Percentiles rank a stretch among this genome's conserved stretches.
phyloP scores from a whole-genome alignment of 1,140 invertebrate species.

The Cyclina sinensis region DNA sequence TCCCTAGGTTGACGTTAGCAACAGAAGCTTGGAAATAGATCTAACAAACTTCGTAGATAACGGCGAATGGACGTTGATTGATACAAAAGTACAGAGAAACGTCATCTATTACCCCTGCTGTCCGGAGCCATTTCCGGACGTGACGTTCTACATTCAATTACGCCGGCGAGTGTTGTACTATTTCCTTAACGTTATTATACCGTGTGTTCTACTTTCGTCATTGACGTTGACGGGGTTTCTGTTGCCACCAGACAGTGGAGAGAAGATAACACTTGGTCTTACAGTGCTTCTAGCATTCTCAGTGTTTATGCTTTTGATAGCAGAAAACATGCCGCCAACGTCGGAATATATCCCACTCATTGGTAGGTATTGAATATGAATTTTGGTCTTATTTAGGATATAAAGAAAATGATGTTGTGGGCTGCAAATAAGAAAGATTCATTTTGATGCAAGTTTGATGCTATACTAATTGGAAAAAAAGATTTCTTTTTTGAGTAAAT shows the following conservation, averaged over 20 bases:
- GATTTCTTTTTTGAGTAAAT: too few species aligned
- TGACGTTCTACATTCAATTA: slow-evolving; percentile 87
- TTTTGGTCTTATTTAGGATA: too few species aligned
- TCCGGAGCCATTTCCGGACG: slow-evolving; percentile 88
- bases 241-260: slow-evolving; percentile 84
- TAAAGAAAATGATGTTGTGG: too few species aligned
- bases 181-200: slow-evolving; percentile 85
- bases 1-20: slow-evolving; percentile 85
- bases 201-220: slow-evolving; percentile 84
- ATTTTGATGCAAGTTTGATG: too few species aligned
- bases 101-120: slow-evolving; percentile 84
- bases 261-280: slow-evolving; percentile 85
- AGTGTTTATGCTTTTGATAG: slow-evolving; percentile 89
- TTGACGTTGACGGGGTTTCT: slow-evolving; percentile 82
- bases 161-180: slow-evolving; percentile 84
- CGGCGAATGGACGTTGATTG: slow-evolving; percentile 84
- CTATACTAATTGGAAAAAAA: too few species aligned
- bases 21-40: slow-evolving; percentile 80
- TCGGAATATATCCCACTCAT: slow-evolving; percentile 89
- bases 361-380: slow-evolving; percentile 86
- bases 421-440: too few species aligned
- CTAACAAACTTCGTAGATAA: slow-evolving; percentile 83
- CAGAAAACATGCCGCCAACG: slow-evolving; percentile 89
- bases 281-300: slow-evolving; percentile 89
- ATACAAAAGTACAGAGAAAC: slow-evolving; percentile 81